Percentiles rank a stretch among this genome's conserved stretches.
phyloP scores from a whole-genome alignment of 2,797 vertebrate genomes.

The Varecia variegata region DNA sequence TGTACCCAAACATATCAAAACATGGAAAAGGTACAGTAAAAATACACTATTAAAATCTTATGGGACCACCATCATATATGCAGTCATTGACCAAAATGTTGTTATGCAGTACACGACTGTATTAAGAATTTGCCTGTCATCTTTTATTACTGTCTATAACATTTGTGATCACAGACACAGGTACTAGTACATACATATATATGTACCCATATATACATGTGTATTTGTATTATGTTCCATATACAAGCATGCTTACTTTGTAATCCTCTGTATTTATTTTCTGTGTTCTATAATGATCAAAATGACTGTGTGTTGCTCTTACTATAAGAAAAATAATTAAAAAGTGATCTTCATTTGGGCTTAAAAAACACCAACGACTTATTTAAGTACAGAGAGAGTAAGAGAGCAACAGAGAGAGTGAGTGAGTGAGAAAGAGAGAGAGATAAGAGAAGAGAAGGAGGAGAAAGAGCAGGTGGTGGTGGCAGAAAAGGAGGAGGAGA shows the following conservation, averaged over 20 bases:
- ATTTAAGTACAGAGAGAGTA: background rate
- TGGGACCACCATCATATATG: background rate
- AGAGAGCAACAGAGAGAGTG: too few species aligned
- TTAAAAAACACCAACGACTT: constrained; percentile 3
- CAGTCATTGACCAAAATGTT: background rate
- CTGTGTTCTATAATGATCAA: background rate
- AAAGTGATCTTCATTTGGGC: background rate
- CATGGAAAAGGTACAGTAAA: background rate
- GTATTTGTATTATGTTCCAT: background rate
- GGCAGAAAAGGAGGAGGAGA: background rate
- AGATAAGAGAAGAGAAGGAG: too few species aligned
- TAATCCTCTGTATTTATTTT: constrained; percentile 10
- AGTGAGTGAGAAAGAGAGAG: too few species aligned
- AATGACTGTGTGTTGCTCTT: background rate
- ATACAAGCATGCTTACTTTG: background rate
- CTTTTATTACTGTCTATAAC: background rate
- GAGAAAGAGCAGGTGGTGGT: too few species aligned
- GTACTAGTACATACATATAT: background rate
- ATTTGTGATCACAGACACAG: background rate
- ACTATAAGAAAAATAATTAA: constrained; percentile 25
- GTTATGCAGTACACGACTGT: background rate
- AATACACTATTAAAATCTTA: background rate
- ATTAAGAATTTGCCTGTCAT: background rate
- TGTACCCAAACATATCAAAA: background rate
- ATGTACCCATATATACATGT: background rate